Evolutionary conservation across 2,113 vertebrate genomes (phyloP).

Genomic region (Isichthys henryi): DNA sequence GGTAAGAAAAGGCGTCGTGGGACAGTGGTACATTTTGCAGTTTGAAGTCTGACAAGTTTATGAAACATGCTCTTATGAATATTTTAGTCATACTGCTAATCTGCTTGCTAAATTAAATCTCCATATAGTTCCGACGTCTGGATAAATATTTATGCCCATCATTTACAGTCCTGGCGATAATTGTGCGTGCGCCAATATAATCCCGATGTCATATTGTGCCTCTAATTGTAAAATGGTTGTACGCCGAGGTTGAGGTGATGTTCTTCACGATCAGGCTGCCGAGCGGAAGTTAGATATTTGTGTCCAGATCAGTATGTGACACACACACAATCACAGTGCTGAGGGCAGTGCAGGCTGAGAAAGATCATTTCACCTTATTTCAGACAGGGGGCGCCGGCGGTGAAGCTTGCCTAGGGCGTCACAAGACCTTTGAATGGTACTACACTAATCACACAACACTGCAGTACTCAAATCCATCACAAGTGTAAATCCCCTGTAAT

Average conservation of each 20-base stretch:
- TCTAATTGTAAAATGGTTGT: background rate
- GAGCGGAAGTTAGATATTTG: background rate
- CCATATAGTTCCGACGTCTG: too few species aligned
- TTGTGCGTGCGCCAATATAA: too few species aligned
- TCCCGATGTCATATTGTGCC: too few species aligned
- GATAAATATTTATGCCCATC: too few species aligned
- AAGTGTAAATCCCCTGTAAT: background rate
- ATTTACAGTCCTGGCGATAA: too few species aligned
- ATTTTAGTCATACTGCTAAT: too few species aligned
- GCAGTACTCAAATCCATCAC: background rate
- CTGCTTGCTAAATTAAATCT: too few species aligned
- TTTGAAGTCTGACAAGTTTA: too few species aligned
- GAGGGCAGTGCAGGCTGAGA: background rate
- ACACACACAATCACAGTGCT: too few species aligned
- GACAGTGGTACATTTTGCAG: too few species aligned
- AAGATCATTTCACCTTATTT: background rate
- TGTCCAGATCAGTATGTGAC: background rate
- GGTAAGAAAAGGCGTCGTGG: too few species aligned
- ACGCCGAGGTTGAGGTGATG: background rate
- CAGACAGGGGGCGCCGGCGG: background rate
- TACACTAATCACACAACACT: background rate
- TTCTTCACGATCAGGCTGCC: background rate
- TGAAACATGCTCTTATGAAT: too few species aligned
- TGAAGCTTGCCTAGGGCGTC: background rate
- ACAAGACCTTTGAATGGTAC: background rate